Evolutionary conservation across 2,888 invertebrate species (phyloP).

Genomic region (Microchrysa polita): DNA sequence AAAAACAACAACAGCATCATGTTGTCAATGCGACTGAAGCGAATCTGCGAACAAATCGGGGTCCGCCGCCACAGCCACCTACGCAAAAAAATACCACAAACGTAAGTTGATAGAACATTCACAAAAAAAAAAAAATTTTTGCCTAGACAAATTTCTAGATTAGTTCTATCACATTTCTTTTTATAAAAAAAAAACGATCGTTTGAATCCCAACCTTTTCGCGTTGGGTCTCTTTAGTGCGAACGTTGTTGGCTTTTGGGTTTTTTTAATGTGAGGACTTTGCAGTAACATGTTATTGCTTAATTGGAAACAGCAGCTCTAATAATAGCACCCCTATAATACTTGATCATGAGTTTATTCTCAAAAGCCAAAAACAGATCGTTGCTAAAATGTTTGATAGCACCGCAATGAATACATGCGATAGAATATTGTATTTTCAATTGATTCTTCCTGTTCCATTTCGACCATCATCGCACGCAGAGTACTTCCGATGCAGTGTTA

Average conservation of each 20-base stretch:
- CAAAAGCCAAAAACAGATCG: too few species aligned
- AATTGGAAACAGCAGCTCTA: too few species aligned
- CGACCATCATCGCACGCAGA: conserved; percentile 63
- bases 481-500: conserved; percentile 71
- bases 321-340: too few species aligned
- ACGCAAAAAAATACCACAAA: conserved; percentile 74
- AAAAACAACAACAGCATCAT: conserved; percentile 55
- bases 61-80: conserved; percentile 85
- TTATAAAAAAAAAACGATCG: background rate
- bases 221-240: too few species aligned
- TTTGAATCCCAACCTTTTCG: too few species aligned
- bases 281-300: too few species aligned
- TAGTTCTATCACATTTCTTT: conserved; percentile 1
- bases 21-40: conserved; percentile 62
- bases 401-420: too few species aligned
- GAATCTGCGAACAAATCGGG: conserved; percentile 67
- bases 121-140: background rate
- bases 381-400: too few species aligned
- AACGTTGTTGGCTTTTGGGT: too few species aligned
- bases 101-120: conserved; percentile 61
- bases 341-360: too few species aligned
- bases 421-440: conserved; percentile 28
- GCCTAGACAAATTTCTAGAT: background rate
- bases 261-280: too few species aligned
- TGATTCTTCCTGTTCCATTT: conserved; percentile 48